phyloP scores from a whole-genome alignment of 2,888 invertebrate species.

The Metalampra italica region DNA sequence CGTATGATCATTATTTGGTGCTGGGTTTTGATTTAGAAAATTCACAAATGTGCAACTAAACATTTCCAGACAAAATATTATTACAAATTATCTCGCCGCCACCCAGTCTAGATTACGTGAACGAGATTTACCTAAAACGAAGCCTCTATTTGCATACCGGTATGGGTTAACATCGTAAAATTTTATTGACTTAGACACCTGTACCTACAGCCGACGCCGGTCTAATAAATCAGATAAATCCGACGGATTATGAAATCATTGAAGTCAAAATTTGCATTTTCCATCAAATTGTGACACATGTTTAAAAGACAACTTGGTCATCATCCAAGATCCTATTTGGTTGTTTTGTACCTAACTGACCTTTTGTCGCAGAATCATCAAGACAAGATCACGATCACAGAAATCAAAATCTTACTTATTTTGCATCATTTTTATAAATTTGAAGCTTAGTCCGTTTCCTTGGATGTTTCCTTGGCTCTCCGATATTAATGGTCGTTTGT shows the following conservation, averaged over 20 bases:
- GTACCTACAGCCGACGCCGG: conserved; percentile 53
- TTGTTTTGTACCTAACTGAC: no score
- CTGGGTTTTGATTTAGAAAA: not conserved
- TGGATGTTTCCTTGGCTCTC: conserved; percentile 37
- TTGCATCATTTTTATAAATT: no score
- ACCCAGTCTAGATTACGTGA: conserved; percentile 62
- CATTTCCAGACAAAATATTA: conserved; percentile 21
- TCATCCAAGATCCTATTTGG: no score
- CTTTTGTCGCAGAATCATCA: no score
- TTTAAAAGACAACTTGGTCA: no score
- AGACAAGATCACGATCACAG: no score
- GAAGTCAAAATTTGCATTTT: conserved; percentile 14
- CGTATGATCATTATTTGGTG: no score
- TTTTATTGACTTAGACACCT: conserved; percentile 68
- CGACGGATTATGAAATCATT: conserved; percentile 44
- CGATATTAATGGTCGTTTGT: conserved; percentile 13
- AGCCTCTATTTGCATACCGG: conserved; percentile 57
- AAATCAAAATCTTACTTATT: no score
- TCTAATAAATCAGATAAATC: conserved; percentile 57
- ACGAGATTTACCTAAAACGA: conserved; percentile 48
- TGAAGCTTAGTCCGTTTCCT: no score
- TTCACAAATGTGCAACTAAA: conserved; percentile 11
- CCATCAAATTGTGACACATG: no score
- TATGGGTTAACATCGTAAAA: conserved; percentile 64
- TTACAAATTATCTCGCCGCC: conserved; percentile 49